Evolutionary conservation across 2,888 invertebrate genomes (phyloP), one percentile per base, ranked within the genome.

Genomic region (Noctua comes): DNA sequence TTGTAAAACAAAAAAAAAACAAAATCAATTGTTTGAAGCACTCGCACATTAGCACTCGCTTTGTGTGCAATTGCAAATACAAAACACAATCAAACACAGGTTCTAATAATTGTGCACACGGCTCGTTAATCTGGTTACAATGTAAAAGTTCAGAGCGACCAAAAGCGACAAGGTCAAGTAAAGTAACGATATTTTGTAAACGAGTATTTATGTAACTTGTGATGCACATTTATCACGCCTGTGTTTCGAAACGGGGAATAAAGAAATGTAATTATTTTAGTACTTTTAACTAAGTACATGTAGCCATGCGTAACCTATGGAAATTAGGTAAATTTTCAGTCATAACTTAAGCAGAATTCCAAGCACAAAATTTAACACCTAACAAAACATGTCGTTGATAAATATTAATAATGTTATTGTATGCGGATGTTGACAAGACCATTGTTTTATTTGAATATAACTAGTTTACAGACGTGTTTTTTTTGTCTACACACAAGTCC

Each of bases 91-190:
- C 54, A 48, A 43, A 57, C 27, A 27, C 18, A n/a, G 27, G 27
- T 66, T 64, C 21, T 31, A 18, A 40, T 48, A 64, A 76, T 31
- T 82, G 62, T 64, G 21, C 8, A 68, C 13, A 40, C 27, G 10
- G 36, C 10, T 43, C 21, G 48, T 59, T 77, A 24, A 57, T 16
- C 8, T 31, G 18, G 40, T 54, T 64, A 40, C 40, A 57, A 43
- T 51, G 11, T 43, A 21, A 69, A 59, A 77, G 27, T 77, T 65
- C 40, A 21, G n/a, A 24, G 3, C 2, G 16, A 75, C 18, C 8
- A 24, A 54, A 36, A 68, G 10, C 48, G 31, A 62, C 13, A 46
- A 21, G 2, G 11, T 68, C 27, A 54, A 40, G n/a, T 27, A 46
- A 27, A 59, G 3, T 16, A 18, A 24, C 21, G 16, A 36, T 54